These are phyloP conservation scores for Chrysaora quinquecirrha DNA, from an alignment of 30 jellyfish, hydroid and myxozoan species.

Conservation along the genomic window DNA sequence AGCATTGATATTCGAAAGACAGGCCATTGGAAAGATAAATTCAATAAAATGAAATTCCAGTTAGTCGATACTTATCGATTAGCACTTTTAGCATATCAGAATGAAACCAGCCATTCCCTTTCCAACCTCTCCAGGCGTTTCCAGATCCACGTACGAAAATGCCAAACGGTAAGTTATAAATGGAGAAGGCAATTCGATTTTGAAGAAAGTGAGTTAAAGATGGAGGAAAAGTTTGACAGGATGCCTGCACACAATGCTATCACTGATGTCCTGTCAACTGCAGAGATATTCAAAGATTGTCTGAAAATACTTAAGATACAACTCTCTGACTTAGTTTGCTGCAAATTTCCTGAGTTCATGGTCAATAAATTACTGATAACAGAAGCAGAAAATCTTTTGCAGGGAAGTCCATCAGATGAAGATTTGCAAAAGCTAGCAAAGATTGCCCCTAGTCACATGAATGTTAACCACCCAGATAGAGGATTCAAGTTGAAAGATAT, in stretches of 20 bases:
- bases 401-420: constrained; percentile 11
- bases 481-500: constrained; percentile 17
- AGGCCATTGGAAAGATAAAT: neutral
- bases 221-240: neutral
- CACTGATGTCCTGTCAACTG: constrained; percentile 48
- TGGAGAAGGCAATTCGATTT: constrained; percentile 6
- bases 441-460: constrained; percentile 48
- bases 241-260: constrained; percentile 52
- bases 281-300: constrained; percentile 4
- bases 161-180: constrained; percentile 7
- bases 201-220: neutral
- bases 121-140: constrained; percentile 1
- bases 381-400: constrained; percentile 18
- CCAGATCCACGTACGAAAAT: neutral
- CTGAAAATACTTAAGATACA: neutral
- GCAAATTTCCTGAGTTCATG: constrained; percentile 17
- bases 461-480: constrained; percentile 40
- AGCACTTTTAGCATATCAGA: constrained; percentile 44
- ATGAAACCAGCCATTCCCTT: constrained; percentile 5
- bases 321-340: neutral
- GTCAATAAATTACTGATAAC: neutral
- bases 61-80: constrained; percentile 41
- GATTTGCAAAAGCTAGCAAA: constrained; percentile 16
- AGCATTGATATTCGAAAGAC: neutral
- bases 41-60: constrained; percentile 18